Conservation (phyloP, 2,113 vertebrate species). For the Prionailurus viverrinus region DNA sequence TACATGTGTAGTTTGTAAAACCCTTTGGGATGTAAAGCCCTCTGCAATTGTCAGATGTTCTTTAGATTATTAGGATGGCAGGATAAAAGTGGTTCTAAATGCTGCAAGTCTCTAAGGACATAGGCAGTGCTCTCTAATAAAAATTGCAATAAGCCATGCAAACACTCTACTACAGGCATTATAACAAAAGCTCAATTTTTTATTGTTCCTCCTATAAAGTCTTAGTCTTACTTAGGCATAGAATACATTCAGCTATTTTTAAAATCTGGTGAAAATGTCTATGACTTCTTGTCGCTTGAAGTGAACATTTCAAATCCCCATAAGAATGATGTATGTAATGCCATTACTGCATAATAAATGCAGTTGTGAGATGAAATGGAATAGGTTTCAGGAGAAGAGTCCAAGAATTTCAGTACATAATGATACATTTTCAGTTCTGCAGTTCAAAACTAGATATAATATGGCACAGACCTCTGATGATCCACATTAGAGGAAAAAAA, state of each 20-base stretch:
- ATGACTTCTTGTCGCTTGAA: constrained; percentile 38
- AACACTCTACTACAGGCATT: neutral
- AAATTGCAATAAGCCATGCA: neutral
- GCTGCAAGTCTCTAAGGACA: neutral
- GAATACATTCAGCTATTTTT: constrained; percentile 25
- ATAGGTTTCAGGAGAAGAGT: constrained; percentile 56
- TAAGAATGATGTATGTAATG: constrained; percentile 63
- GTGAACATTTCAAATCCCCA: constrained; percentile 42
- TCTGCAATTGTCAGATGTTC: neutral
- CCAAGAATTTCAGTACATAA: constrained; percentile 44
- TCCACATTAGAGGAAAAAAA: neutral
- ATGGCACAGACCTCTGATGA: constrained; percentile 50
- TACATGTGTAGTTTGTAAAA: neutral
- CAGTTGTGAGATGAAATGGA: constrained; percentile 55
- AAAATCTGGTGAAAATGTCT: constrained; percentile 45
- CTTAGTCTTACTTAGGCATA: constrained; percentile 31
- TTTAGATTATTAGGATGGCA: constrained; percentile 54
- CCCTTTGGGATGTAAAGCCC: constrained; percentile 1
- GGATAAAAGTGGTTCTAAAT: constrained; percentile 55
- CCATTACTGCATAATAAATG: constrained; percentile 59
- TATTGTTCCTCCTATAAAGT: neutral
- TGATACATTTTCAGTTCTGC: constrained; percentile 49
- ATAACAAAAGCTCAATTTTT: constrained; percentile 6
- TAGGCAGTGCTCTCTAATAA: neutral
- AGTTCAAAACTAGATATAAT: constrained; percentile 62